phyloP scores from a whole-genome alignment of 23 tunicate species.

The Phallusia fumigata region DNA sequence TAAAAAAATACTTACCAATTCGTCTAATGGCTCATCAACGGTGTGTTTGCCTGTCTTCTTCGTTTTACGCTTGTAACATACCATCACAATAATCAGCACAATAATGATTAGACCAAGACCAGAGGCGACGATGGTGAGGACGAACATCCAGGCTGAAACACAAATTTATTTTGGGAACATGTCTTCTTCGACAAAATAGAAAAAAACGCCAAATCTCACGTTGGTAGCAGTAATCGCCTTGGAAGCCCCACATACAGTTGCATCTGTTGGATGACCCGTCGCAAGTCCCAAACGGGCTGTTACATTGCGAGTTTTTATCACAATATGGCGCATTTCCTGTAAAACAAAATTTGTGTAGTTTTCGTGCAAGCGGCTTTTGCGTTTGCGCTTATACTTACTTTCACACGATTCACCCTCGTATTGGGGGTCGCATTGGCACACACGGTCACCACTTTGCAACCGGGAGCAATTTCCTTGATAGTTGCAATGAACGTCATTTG shows the following conservation, averaged over 20 bases:
- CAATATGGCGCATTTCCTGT: not conserved
- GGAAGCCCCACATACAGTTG: conserved; percentile 26
- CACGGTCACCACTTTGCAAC: not conserved
- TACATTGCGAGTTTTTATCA: not conserved
- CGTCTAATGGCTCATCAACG: conserved; percentile 9
- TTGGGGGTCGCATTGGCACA: not conserved
- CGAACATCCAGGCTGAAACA: conserved; percentile 24
- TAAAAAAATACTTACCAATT: not conserved
- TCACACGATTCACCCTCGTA: not conserved
- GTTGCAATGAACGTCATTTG: not conserved
- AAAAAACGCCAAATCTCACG: not conserved
- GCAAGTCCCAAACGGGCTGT: conserved; percentile 23
- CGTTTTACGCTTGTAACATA: not conserved
- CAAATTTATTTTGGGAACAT: no score
- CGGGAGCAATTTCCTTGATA: not conserved
- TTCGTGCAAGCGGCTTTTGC: not conserved
- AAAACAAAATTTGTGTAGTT: not conserved
- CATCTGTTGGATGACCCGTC: not conserved
- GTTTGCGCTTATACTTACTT: not conserved
- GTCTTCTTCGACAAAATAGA: no score
- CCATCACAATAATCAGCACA: not conserved
- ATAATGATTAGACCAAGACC: conserved; percentile 24
- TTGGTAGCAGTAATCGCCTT: conserved; percentile 6
- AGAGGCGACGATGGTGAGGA: conserved; percentile 8
- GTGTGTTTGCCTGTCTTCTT: not conserved